Percentiles rank a stretch among this genome's conserved stretches.
phyloP scores from a whole-genome alignment of 2,888 invertebrate genomes.

The Lamellibrachia columna region DNA sequence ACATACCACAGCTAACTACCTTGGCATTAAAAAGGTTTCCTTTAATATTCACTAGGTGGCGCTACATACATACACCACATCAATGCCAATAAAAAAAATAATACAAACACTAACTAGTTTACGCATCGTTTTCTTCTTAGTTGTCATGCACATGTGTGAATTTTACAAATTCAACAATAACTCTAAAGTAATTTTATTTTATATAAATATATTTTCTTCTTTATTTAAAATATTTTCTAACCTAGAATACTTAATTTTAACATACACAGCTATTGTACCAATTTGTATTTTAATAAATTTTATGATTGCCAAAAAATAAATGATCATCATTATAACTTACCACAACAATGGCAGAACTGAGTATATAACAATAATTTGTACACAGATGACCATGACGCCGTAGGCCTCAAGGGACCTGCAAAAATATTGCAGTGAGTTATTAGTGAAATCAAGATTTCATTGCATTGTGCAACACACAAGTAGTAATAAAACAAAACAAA shows the following conservation, averaged over 20 bases:
- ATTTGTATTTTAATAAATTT: too few relatives aligned
- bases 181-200: too few relatives aligned
- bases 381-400: conserved; percentile 51
- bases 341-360: conserved; percentile 56
- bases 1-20: not conserved
- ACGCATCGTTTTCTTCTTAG: too few relatives aligned
- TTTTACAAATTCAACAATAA: too few relatives aligned
- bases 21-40: not conserved
- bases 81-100: not conserved
- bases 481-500: too few relatives aligned
- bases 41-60: not conserved
- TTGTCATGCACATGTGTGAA: too few relatives aligned
- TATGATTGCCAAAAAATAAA: too few relatives aligned
- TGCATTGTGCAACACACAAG: not conserved
- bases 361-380: conserved; percentile 53
- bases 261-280: too few relatives aligned
- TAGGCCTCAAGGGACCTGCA: conserved; percentile 46
- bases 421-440: not conserved
- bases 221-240: too few relatives aligned
- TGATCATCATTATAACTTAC: conserved; percentile 43
- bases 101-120: too few relatives aligned
- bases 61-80: not conserved
- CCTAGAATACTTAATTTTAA: too few relatives aligned
- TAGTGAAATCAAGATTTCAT: not conserved
- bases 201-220: too few relatives aligned